phyloP scores from a whole-genome alignment of 2,888 invertebrate species.

The Drosophila paranaensis region DNA sequence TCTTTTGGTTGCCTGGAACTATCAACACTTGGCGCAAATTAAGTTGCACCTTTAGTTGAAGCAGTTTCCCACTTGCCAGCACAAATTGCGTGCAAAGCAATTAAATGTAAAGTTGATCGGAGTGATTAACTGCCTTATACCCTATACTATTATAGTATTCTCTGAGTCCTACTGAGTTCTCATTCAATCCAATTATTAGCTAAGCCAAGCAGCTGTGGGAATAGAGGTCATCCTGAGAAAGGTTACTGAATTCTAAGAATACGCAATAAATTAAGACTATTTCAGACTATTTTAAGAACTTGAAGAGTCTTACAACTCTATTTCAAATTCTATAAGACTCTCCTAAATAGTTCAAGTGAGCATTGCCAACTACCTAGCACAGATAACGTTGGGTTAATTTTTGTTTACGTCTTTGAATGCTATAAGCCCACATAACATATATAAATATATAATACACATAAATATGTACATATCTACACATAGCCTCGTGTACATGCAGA shows the following conservation, averaged over 20 bases:
- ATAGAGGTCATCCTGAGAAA: not conserved
- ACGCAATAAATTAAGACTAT: not conserved
- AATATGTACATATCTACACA: not conserved
- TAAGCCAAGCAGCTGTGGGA: not conserved
- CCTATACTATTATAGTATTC: too few species aligned
- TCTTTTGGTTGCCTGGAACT: conserved; percentile 1
- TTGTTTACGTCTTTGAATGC: conserved; percentile 14
- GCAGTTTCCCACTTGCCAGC: conserved; percentile 25
- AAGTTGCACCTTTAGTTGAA: conserved; percentile 34
- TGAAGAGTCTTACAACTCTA: not conserved
- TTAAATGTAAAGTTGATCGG: not conserved
- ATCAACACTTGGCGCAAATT: conserved; percentile 23
- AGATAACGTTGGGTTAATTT: conserved; percentile 3
- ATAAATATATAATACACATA: not conserved
- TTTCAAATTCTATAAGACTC: not conserved
- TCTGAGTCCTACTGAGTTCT: too few species aligned
- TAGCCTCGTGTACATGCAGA: not conserved
- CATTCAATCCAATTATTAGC: not conserved
- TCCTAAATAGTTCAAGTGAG: not conserved
- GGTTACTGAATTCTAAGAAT: not conserved
- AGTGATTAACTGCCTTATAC: conserved; percentile 1
- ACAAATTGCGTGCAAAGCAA: not conserved
- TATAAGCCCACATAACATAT: not conserved
- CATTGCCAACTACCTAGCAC: not conserved
- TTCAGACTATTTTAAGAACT: too few species aligned